These are phyloP conservation scores for Echeneis naucrates DNA, from an alignment of 2,797 vertebrate species.

Conservation along the genomic window DNA sequence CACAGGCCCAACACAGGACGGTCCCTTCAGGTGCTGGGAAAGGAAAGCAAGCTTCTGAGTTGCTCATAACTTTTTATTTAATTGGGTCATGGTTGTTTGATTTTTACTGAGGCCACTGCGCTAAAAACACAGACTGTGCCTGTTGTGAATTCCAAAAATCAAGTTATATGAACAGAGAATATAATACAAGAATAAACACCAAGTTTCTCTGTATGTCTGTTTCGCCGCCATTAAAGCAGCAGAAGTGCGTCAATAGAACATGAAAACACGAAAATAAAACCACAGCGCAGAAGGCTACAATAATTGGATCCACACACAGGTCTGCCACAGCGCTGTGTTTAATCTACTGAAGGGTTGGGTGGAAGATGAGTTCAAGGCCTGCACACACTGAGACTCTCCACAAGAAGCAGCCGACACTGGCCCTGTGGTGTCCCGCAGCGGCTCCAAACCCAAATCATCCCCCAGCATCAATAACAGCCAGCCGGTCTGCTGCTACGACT, in stretches of 20 bases:
- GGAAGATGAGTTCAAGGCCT: conserved; percentile 40
- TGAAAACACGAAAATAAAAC: conserved; percentile 36
- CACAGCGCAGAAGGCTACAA: conserved; percentile 20
- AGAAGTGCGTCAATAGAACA: conserved; percentile 7
- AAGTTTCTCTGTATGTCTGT: conserved; percentile 13
- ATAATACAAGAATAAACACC: neutral
- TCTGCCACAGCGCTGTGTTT: conserved; percentile 29
- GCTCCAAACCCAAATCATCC: conserved; percentile 35
- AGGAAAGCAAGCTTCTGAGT: neutral
- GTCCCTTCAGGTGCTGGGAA: neutral
- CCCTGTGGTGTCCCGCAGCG: conserved; percentile 67
- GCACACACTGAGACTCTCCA: conserved; percentile 19
- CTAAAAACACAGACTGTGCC: neutral
- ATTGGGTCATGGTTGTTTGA: neutral
- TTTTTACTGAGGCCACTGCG: neutral
- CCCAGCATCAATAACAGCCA: neutral
- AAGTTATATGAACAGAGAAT: neutral
- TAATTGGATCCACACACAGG: conserved; percentile 62
- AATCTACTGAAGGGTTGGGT: conserved; percentile 34
- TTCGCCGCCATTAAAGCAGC: conserved; percentile 10
- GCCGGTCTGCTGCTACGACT: no score
- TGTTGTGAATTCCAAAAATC: neutral
- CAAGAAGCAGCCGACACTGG: conserved; percentile 40
- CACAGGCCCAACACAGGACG: neutral
- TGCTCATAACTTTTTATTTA: neutral